phyloP scores from a whole-genome alignment of 2,113 vertebrate genomes.

The Amphilophus citrinellus region DNA sequence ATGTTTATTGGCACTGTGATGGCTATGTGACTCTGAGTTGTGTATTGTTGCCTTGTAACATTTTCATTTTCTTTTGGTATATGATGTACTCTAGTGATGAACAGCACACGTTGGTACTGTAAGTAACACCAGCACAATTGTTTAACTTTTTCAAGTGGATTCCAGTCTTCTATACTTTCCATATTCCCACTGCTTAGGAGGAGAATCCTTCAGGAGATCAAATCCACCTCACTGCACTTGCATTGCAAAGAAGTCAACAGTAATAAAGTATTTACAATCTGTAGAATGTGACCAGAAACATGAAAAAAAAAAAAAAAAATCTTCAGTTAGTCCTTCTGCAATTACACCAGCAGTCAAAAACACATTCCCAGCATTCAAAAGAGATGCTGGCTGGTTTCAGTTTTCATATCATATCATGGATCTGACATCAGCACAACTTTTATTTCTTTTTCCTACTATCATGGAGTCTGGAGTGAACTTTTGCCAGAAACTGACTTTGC shows the following conservation, averaged over 20 bases:
- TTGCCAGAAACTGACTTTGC: slow-evolving; percentile 69
- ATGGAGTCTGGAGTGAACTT: slow-evolving; percentile 65
- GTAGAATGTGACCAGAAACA: background rate
- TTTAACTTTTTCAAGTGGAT: background rate
- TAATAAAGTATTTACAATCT: background rate
- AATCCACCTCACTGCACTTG: background rate
- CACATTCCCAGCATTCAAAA: background rate
- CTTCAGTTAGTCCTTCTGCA: background rate
- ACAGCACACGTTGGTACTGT: background rate
- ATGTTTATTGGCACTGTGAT: background rate
- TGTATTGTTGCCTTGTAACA: too few species aligned
- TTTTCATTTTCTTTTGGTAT: background rate
- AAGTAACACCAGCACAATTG: background rate
- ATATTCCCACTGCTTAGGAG: background rate
- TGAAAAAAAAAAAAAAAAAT: background rate
- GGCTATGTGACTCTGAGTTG: too few species aligned
- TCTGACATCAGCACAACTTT: background rate
- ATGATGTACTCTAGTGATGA: background rate
- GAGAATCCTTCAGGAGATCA: fast-evolving
- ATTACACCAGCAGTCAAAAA: background rate
- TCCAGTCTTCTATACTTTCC: background rate
- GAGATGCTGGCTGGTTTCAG: background rate
- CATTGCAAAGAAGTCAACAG: background rate
- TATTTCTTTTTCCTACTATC: slow-evolving; percentile 14
- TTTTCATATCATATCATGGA: background rate